Evolutionary conservation across 2,797 vertebrate genomes (phyloP), one percentile per base, ranked within the genome.

Genomic region (Brachyrhaphis roseni): DNA sequence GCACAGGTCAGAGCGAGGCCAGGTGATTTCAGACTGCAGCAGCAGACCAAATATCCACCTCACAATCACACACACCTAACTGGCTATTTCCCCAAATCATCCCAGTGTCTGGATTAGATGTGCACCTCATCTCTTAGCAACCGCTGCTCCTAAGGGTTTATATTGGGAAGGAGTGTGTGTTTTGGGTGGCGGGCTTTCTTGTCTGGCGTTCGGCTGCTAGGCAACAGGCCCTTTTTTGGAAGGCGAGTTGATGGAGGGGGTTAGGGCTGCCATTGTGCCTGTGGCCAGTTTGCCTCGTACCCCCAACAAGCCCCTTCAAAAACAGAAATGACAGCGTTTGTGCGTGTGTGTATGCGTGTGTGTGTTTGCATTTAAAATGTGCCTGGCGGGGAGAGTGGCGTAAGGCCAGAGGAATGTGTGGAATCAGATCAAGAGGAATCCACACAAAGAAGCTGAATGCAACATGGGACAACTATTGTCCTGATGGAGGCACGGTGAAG

Each of bases 321-420:
- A 80, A 79, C 15, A 2, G 16, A 80, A 36, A 31, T 75, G 15
- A 31, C 28, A 1, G 43, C 15, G 13, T 45, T 16, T 7, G 23
- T 70, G 66, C 39, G 8, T 70, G 66, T 70, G 66, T 43, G 66
- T 76, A 13, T 28, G 4, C 12, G 79, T n/a, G 77, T 49, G 78
- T 83, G 83, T 75, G 76, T 76, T 1, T 75, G 73, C 31, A 31
- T 84, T 70, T 77, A 59, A 51, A 74, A 78, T 68, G 47, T 11
- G 82, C 41, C 80, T 85, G 23, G 66, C 45, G 82, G 64, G 36
- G 68, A 11, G 75, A 83, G 86, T 85, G 87, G 84, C 75, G 80
- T 88, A 80, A 93, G 82, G 89, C 86, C 81, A 75, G 74, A 94
- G 90, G 93, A 95, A 95, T 95, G 90, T 87, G 51, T 84, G 92